A percentile compares a stretch with the other conserved stretches of the same genome.
phyloP scores from a whole-genome alignment of 1,140 invertebrate species.

The Thaumetopoea pityocampa region DNA sequence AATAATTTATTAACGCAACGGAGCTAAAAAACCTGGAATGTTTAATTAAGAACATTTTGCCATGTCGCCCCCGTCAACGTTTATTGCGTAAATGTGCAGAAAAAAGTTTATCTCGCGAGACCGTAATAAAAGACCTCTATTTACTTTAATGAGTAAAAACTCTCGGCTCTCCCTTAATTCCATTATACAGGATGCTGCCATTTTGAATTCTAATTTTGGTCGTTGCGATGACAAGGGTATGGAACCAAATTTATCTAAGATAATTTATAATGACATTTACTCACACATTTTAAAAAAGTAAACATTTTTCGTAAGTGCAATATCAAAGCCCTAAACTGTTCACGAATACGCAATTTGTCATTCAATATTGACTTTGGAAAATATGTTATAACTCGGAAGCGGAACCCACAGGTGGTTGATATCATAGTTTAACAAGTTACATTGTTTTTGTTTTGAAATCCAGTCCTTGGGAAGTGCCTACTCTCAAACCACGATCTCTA shows the following conservation, averaged over 20 bases:
- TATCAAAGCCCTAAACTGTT: not conserved
- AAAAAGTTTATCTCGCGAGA: slow-evolving; percentile 33
- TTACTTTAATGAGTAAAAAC: slow-evolving; percentile 29
- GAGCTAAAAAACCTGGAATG: slow-evolving; percentile 20
- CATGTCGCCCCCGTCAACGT: slow-evolving; percentile 26
- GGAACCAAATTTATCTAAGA: not conserved
- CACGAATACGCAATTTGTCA: slow-evolving; percentile 13
- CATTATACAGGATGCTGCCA: slow-evolving; percentile 13
- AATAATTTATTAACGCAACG: slow-evolving; percentile 17
- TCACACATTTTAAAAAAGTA: no score
- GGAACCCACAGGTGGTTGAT: slow-evolving; percentile 21
- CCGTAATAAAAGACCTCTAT: slow-evolving; percentile 31
- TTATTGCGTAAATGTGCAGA: slow-evolving; percentile 23
- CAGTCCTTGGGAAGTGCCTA: no score
- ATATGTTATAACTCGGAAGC: not conserved
- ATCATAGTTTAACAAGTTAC: slow-evolving; percentile 5
- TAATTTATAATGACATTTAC: no score
- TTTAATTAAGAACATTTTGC: slow-evolving; percentile 33
- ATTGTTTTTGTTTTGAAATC: no score
- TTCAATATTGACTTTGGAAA: slow-evolving; percentile 4
- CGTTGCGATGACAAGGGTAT: not conserved
- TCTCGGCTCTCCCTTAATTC: slow-evolving; percentile 9
- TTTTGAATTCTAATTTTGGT: slow-evolving; percentile 19
- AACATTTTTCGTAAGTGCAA: slow-evolving; percentile 7
- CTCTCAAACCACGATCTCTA: not conserved